A percentile compares a stretch with the other conserved stretches of the same genome.
phyloP scores from a whole-genome alignment of 2,797 vertebrate species.

The Xiphorhynchus erythropygius region DNA sequence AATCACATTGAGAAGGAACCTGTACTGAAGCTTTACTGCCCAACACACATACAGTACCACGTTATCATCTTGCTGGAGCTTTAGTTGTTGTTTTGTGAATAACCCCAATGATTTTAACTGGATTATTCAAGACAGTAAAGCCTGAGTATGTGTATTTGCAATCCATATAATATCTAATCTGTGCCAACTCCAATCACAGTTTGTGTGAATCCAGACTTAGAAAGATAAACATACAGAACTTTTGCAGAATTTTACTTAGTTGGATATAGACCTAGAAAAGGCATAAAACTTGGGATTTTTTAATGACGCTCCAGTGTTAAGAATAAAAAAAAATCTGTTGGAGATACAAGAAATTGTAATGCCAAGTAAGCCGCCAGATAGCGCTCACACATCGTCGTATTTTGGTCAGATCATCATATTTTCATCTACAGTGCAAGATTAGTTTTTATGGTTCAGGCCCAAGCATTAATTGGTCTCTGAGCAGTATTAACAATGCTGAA shows the following conservation, averaged over 20 bases:
- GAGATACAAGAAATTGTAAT: not conserved
- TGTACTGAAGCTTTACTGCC: not conserved
- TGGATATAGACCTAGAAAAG: not conserved
- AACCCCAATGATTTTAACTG: not conserved
- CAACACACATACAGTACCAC: not conserved
- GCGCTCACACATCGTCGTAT: not conserved
- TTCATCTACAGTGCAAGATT: not conserved
- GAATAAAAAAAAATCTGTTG: not conserved
- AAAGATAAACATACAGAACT: not conserved
- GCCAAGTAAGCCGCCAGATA: slow-evolving; percentile 11
- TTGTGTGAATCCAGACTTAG: not conserved
- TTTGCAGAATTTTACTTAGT: not conserved
- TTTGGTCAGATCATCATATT: not conserved
- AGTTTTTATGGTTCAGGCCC: not conserved
- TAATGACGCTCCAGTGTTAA: not conserved
- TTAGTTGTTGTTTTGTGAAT: not conserved
- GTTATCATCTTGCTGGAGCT: not conserved
- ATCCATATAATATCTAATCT: accelerated
- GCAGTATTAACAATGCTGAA: not conserved
- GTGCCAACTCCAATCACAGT: not conserved
- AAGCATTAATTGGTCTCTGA: not conserved
- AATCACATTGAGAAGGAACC: accelerated
- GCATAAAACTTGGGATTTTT: not conserved
- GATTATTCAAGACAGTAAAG: not conserved
- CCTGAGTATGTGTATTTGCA: accelerated